phyloP scores from a whole-genome alignment of 2,113 vertebrate genomes.

The Prochilodus magdalenae region DNA sequence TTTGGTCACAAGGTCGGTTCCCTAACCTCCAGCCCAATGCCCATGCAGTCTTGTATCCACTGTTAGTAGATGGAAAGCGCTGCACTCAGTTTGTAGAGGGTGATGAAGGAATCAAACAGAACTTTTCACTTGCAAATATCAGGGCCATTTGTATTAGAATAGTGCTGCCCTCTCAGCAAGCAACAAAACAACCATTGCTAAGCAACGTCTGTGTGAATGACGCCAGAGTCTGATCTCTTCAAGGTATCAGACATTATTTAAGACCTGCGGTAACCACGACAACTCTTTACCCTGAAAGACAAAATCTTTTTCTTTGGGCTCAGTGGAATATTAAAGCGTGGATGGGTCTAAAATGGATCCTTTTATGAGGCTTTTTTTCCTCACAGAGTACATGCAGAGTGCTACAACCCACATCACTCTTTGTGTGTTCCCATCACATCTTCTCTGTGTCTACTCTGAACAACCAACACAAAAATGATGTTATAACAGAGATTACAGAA shows the following conservation, averaged over 20 bases:
- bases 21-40: no score
- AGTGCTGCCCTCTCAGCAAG: not conserved
- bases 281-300: conserved; percentile 36
- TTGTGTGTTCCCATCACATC: not conserved
- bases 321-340: conserved; percentile 31
- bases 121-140: conserved; percentile 35
- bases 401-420: conserved; percentile 3
- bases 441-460: not conserved
- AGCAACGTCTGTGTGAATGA: conserved; percentile 32
- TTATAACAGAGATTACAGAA: conserved; percentile 4
- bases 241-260: conserved; percentile 37
- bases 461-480: not conserved
- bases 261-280: conserved; percentile 41
- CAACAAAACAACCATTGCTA: conserved; percentile 26
- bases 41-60: not conserved
- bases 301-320: conserved; percentile 45
- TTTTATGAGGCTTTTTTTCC: conserved; percentile 12
- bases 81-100: not conserved
- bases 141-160: conserved; percentile 4
- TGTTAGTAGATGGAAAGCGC: not conserved
- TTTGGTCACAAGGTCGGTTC: no score
- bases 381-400: not conserved
- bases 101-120: not conserved
- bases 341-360: conserved; percentile 1
- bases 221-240: conserved; percentile 16